Percentiles rank a stretch among this genome's conserved stretches.
phyloP scores from a whole-genome alignment of 2,113 vertebrate species.

The Podarcis muralis region DNA sequence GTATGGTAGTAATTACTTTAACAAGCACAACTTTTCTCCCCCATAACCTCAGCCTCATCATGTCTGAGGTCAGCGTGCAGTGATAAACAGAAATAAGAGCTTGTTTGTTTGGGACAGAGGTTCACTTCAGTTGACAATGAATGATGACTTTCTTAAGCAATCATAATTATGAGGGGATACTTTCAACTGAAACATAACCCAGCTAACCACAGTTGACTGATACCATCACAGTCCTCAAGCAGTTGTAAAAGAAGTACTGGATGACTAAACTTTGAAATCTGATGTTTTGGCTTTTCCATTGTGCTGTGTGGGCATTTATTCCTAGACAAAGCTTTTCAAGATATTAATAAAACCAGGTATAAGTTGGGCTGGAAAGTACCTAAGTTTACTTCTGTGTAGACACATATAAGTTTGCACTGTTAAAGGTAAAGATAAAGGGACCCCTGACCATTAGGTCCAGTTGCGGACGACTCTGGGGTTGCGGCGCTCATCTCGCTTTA shows the following conservation, averaged over 20 bases:
- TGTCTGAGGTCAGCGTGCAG: conserved; percentile 58
- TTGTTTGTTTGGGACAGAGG: conserved; percentile 46
- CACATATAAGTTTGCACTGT: neutral
- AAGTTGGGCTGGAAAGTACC: neutral
- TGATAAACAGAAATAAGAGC: conserved; percentile 59
- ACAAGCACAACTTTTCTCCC: conserved; percentile 48
- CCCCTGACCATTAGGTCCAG: no score
- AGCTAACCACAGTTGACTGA: conserved; percentile 60
- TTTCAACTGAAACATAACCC: conserved; percentile 47
- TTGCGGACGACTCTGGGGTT: no score
- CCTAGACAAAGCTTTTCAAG: neutral
- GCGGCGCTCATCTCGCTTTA: no score
- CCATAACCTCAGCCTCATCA: conserved; percentile 57
- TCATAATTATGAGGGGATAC: conserved; percentile 69
- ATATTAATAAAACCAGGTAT: neutral
- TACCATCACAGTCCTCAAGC: conserved; percentile 61
- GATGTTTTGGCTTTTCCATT: conserved; percentile 46
- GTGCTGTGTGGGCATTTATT: conserved; percentile 6
- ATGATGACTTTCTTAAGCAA: conserved; percentile 64
- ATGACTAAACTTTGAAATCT: conserved; percentile 49
- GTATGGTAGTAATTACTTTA: conserved; percentile 50
- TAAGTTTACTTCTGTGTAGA: neutral
- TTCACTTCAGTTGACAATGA: conserved; percentile 64
- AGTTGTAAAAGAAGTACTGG: conserved; percentile 53
- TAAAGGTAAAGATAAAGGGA: no score